A percentile compares a stretch with the other conserved stretches of the same genome.
Conservation (phyloP, 2,888 invertebrate genomes). For the Mythimna pallens region DNA sequence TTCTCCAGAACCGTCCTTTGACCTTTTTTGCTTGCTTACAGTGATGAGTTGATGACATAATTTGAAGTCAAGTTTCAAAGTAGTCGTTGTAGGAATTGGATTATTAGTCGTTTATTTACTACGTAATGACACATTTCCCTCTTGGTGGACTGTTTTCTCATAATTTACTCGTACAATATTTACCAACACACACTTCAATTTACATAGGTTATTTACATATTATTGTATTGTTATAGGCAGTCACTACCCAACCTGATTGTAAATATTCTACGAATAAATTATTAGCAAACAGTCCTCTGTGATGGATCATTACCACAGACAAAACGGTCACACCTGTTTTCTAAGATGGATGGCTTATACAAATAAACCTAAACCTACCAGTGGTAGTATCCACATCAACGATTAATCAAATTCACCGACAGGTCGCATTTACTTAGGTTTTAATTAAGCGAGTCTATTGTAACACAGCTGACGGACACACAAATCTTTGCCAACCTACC, state of each 20-base stretch:
- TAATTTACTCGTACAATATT: not conserved
- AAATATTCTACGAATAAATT: no score
- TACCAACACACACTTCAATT: no score
- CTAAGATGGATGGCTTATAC: not conserved
- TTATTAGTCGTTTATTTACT: slow-evolving; percentile 8
- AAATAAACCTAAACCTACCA: not conserved
- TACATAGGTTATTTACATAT: no score
- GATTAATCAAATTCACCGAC: slow-evolving; percentile 4
- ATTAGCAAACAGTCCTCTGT: no score
- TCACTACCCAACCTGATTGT: no score
- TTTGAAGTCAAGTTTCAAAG: slow-evolving; percentile 14
- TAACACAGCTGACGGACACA: not conserved
- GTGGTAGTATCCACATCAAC: not conserved
- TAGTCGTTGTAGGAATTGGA: slow-evolving; percentile 6
- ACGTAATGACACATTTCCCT: slow-evolving; percentile 1
- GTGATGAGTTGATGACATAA: slow-evolving; percentile 9
- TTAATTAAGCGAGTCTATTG: slow-evolving; percentile 9
- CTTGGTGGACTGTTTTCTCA: not conserved
- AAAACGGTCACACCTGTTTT: not conserved
- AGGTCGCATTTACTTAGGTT: slow-evolving; percentile 17
- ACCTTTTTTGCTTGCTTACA: not conserved
- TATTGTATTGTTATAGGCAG: no score
- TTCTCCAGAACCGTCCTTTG: not conserved
- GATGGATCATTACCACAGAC: not conserved
- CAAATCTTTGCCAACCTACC: not conserved